Evolutionary conservation across 2,797 vertebrate species (phyloP), one percentile per base, ranked within the genome.

Genomic region (Furcifer pardalis): DNA sequence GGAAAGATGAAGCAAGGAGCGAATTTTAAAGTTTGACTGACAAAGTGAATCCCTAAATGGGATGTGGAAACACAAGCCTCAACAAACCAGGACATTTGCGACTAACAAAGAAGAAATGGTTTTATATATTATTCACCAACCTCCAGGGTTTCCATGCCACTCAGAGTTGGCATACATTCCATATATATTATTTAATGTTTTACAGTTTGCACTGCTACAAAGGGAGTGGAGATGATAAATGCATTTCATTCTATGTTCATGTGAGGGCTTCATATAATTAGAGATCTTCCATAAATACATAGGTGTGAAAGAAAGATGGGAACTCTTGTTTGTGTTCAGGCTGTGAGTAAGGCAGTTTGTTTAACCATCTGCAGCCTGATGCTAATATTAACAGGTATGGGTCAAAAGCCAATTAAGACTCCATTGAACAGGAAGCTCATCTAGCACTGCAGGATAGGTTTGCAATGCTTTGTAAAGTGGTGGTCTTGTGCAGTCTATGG

Each of bases 131-230:
- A 91, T 93, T 94, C 84, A 91, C 83, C 83, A 81, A 85, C 93
- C 90, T 93, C 93, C 81, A 82, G 85, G 93, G 86, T 84, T 91
- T 92, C 78, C 76, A 66, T 92, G 90, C 90, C 89, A 93, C 77
- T 90, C 83, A 83, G 92, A 92, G 75, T 81, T 91, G 91, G 83
- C 90, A 79, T 90, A 82, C 72, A 89, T 94, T 89, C 84, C 87
- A 89, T 93, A 92, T 93, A 93, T 93, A 91, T 93, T 93, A 94
- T 92, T 95, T 92, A 94, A 93, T 93, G 69, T 90, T 94, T 92
- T 93, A 92, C 90, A 92, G 88, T 94, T 94, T 82, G 93, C 23
- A 87, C 77, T 92, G 85, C 89, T 68, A 92, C 60, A 91, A 90
- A 82, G 91, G 80, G 89, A 94, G 86, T 91, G 79, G 90, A 90